A percentile compares a stretch with the other conserved stretches of the same genome.
These are phyloP conservation scores for Campoplex capitator DNA, from an alignment of 2,888 invertebrate species.

Conservation along the genomic window DNA sequence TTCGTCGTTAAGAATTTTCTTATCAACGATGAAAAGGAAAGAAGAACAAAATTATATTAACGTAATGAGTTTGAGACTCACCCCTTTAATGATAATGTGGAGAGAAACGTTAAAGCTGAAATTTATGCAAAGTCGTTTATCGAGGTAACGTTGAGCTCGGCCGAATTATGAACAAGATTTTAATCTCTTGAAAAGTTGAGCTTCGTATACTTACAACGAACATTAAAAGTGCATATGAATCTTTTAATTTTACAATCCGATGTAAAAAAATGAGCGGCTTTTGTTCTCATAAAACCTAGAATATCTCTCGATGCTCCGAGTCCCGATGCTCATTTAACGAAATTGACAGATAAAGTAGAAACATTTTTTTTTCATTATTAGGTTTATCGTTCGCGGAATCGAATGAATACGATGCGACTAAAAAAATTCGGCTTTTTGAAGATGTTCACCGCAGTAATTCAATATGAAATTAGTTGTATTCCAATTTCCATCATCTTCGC, in stretches of 20 bases:
- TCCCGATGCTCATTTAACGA: no score
- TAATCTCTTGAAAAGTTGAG: background rate
- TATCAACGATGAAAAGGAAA: background rate
- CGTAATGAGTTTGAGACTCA: slow-evolving; percentile 6
- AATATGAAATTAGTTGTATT: no score
- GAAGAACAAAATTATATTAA: background rate
- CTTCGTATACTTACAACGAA: background rate
- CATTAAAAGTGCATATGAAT: background rate
- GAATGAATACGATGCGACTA: no score
- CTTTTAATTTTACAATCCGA: background rate
- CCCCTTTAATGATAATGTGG: slow-evolving; percentile 19
- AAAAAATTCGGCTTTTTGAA: no score
- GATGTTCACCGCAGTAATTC: no score
- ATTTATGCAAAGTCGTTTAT: slow-evolving; percentile 28
- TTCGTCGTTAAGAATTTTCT: slow-evolving; percentile 8
- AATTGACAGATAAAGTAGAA: no score
- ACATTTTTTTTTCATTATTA: no score
- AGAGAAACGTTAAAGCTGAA: slow-evolving; percentile 14
- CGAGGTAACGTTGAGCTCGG: background rate
- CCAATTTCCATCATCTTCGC: no score
- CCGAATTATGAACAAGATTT: background rate
- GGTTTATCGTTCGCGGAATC: no score
- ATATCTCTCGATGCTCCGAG: no score
- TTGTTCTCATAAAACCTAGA: no score
- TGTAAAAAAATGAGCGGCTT: background rate